Base-by-base conservation (phyloP, 2,113 vertebrate genomes). In the Hipposideros armiger region DNA sequence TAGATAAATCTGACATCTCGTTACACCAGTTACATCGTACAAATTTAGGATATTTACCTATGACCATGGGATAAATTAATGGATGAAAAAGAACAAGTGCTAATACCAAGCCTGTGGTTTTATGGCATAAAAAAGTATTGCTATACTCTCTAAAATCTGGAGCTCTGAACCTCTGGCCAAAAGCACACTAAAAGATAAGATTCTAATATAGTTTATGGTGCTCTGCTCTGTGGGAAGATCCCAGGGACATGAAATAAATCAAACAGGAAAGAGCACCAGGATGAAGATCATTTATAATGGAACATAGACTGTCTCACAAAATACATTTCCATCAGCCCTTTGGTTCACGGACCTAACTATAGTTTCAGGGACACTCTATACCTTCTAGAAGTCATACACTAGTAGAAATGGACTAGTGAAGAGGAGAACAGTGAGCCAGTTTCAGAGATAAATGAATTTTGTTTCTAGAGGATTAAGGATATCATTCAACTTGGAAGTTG, bases 131-230 rank as follows among this genome's bases (percentile, higher is more conserved):
- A 73, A 73, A 95, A 82, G 24, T 56, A 70, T 89, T 28, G 15
- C 64, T 88, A 69, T 42, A 74, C 22, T 69, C 56, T 87, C 32
- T 94, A 62, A 90, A 95, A 81, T 62, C 40, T 80, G 66, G 60
- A 92, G 24, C 36, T 87, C 66, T 60, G 36, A 90, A 78, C 16
- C 45, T 87, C 50, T 76, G 45, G 64, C 56, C 64, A 92, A 92
- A 87, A 96, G 64, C 30, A 80, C 72, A 92, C 50, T 56, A 80
- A 93, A 90, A 91, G 83, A 66, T 81, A 93, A 76, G n/a, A 84
- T 56, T 84, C 50, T 69, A 92, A 91, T 67, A 67, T 4, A 90
- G 60, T 70, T 83, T 92, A 85, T 90, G 77, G 60, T 91, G 45
- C 20, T 95, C 36, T 77, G 45, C 45, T 94, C 47, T 85, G 62